These are phyloP conservation scores for Drosophila triauraria DNA, from an alignment of 1,140 invertebrate genomes.

Conservation along the genomic window DNA sequence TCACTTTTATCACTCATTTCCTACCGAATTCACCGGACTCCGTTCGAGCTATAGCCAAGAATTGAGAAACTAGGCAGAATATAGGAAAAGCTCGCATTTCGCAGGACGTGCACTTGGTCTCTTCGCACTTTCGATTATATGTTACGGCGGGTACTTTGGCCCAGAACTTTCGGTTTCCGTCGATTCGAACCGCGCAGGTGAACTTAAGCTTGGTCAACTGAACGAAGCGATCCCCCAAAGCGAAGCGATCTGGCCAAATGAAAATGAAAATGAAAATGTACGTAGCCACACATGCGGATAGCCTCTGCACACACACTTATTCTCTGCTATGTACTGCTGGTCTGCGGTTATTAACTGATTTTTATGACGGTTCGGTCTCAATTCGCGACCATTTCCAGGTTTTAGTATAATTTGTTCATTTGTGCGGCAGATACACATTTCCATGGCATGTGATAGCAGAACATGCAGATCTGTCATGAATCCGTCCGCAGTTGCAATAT, in stretches of 20 bases:
- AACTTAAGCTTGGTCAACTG: constrained; percentile 65
- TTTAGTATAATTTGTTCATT: constrained; percentile 36
- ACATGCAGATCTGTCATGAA: constrained; percentile 38
- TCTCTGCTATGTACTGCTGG: constrained; percentile 14
- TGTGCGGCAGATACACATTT: constrained; percentile 28
- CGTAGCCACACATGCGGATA: constrained; percentile 27
- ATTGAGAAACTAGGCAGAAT: constrained; percentile 23
- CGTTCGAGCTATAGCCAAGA: constrained; percentile 41
- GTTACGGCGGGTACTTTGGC: neutral
- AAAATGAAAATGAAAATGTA: constrained; percentile 69
- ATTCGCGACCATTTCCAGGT: constrained; percentile 72
- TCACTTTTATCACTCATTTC: constrained; percentile 7
- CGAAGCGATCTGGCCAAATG: constrained; percentile 52
- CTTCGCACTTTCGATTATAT: constrained; percentile 2
- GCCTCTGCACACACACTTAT: constrained; percentile 6
- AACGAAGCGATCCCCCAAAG: constrained; percentile 34
- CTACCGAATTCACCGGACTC: constrained; percentile 70
- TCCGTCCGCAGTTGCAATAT: constrained; percentile 35
- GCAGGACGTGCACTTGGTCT: constrained; percentile 22
- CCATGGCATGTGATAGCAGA: constrained; percentile 27
- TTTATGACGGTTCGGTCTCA: constrained; percentile 76
- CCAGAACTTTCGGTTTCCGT: constrained; percentile 51
- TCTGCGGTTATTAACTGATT: constrained; percentile 70
- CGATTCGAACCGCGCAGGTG: constrained; percentile 54
- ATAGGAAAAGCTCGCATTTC: constrained; percentile 37